phyloP scores from a whole-genome alignment of 2,113 vertebrate species.

The Cacatua alba region DNA sequence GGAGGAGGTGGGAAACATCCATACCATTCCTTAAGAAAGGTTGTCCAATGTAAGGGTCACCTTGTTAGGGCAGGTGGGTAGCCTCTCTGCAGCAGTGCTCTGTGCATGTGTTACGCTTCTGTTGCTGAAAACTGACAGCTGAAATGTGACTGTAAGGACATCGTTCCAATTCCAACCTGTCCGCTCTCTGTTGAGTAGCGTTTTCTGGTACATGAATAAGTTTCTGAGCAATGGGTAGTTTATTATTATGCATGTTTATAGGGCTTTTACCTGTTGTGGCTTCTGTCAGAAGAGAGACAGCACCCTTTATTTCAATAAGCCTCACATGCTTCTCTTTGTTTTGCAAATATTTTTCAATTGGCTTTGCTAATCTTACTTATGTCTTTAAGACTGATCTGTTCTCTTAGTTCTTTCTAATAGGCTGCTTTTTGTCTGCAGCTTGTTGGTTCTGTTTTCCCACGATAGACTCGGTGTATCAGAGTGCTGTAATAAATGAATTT shows the following conservation, averaged over 20 bases:
- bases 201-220: background rate
- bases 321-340: background rate
- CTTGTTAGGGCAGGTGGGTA: background rate
- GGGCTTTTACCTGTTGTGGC: background rate
- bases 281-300: background rate
- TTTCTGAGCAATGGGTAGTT: background rate
- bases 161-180: fast-evolving
- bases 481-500: background rate
- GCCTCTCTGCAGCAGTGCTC: background rate
- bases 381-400: background rate
- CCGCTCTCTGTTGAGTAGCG: background rate
- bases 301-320: background rate
- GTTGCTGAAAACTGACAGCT: background rate
- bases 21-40: background rate
- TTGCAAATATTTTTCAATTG: background rate
- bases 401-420: background rate
- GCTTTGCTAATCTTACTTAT: background rate
- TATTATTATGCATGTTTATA: background rate
- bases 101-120: fast-evolving
- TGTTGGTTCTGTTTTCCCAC: background rate
- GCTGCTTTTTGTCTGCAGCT: background rate
- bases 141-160: background rate
- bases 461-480: fast-evolving
- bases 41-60: fast-evolving
- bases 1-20: background rate